Conservation (phyloP, 2,113 vertebrate genomes). For the Galbula dea region DNA sequence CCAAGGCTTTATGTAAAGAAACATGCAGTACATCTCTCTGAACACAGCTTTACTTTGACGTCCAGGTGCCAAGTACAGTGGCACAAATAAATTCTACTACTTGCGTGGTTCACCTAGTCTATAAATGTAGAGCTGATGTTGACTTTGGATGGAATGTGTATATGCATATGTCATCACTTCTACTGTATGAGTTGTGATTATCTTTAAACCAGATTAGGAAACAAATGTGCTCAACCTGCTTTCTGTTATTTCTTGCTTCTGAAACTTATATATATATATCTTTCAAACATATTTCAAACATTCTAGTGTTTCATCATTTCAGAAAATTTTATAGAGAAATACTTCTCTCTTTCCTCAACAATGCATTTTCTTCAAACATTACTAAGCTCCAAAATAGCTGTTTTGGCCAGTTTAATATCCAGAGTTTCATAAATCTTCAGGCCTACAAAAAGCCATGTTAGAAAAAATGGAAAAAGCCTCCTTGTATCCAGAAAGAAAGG, state of each 20-base stretch:
- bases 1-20: constrained; percentile 44
- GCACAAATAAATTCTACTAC: background rate
- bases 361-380: background rate
- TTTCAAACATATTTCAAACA: background rate
- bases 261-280: background rate
- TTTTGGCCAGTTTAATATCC: background rate
- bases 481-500: background rate
- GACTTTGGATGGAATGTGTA: background rate
- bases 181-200: background rate
- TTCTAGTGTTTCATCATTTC: background rate
- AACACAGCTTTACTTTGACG: constrained; percentile 32
- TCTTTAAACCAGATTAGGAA: background rate
- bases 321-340: background rate
- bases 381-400: background rate
- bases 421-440: background rate
- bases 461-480: background rate
- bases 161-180: background rate
- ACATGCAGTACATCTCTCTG: constrained; percentile 19
- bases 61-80: background rate
- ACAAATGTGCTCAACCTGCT: background rate
- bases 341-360: background rate
- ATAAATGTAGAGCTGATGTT: constrained; percentile 9
- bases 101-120: constrained; percentile 23
- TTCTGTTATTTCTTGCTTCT: background rate
- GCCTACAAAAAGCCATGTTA: background rate